Conservation (phyloP, 2,797 vertebrate genomes). For the Acrossocheilus fasciatus region DNA sequence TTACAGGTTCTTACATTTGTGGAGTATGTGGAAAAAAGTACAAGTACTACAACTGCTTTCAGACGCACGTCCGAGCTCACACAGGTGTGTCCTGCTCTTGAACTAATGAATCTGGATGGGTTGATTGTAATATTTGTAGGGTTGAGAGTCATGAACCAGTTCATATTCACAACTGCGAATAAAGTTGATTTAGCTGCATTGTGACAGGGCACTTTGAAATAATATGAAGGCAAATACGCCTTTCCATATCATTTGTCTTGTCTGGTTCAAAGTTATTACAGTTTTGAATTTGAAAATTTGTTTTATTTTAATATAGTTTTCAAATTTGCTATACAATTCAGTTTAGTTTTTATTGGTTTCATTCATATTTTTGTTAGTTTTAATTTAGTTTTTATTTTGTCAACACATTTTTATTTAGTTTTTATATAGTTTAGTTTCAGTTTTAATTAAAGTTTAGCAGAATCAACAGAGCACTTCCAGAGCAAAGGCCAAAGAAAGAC, state of each 20-base stretch:
- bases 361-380: too few relatives aligned
- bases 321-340: too few relatives aligned
- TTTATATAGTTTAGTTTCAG: too few relatives aligned
- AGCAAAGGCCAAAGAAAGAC: too few relatives aligned
- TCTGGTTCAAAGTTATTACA: too few relatives aligned
- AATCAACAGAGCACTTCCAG: too few relatives aligned
- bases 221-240: background rate
- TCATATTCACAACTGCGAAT: background rate
- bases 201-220: background rate
- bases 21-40: conserved; percentile 98
- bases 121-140: background rate
- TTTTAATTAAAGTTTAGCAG: too few relatives aligned
- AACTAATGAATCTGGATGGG: background rate
- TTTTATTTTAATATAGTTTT: too few relatives aligned
- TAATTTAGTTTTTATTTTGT: too few relatives aligned
- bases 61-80: conserved; percentile 97
- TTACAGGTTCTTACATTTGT: conserved; percentile 94
- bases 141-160: background rate
- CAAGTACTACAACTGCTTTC: conserved; percentile 99
- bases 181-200: background rate
- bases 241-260: background rate
- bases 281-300: too few relatives aligned
- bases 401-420: too few relatives aligned
- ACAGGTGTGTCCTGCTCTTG: conserved; percentile 80
- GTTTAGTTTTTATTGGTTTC: too few relatives aligned